Percentiles rank a stretch among this genome's conserved stretches.
These are phyloP conservation scores for Tipula helvola DNA, from an alignment of 2,888 invertebrate genomes.

Conservation along the genomic window DNA sequence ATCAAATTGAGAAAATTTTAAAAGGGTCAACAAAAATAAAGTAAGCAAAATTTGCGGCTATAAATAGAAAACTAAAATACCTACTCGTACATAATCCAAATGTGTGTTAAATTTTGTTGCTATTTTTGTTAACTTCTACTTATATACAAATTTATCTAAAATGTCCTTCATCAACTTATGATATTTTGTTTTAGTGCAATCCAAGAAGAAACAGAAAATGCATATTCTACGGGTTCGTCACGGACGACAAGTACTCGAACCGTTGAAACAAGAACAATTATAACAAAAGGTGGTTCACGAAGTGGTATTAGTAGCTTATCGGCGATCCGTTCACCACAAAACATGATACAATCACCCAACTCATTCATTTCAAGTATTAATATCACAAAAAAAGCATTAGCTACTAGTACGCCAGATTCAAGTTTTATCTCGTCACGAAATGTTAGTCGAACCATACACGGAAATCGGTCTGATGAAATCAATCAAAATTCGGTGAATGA, in stretches of 20 bases:
- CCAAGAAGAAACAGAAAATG: neutral
- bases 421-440: neutral
- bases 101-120: neutral
- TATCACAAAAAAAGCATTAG: neutral
- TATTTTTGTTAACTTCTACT: neutral
- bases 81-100: neutral
- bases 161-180: neutral
- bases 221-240: neutral
- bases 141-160: neutral
- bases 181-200: conserved; percentile 10
- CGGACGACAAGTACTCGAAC: neutral
- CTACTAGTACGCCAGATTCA: neutral
- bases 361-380: neutral
- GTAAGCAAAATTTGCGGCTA: neutral
- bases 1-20: neutral
- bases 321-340: neutral
- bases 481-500: conserved; percentile 27
- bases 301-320: neutral
- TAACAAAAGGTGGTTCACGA: neutral
- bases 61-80: neutral
- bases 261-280: neutral
- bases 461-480: conserved; percentile 25
- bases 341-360: neutral
- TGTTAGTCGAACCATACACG: neutral
- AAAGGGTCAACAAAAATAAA: conserved; percentile 5